Evolutionary conservation across 2,113 vertebrate species (phyloP).

Genomic region (Cairina moschata): DNA sequence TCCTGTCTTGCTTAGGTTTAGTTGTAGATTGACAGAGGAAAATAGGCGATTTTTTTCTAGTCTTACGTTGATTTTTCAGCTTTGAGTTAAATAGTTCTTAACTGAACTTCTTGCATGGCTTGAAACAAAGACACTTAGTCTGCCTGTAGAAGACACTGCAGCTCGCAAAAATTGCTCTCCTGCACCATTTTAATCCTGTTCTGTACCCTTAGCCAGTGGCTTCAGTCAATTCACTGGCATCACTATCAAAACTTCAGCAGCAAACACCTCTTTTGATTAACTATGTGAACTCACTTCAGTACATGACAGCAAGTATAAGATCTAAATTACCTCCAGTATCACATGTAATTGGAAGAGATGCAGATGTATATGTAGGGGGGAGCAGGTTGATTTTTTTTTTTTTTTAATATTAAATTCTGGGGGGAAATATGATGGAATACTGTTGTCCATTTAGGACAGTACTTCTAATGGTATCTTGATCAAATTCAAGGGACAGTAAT

Average conservation of each 20-base stretch:
- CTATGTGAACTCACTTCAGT: not conserved
- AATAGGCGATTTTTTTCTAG: not conserved
- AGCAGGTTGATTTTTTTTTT: not conserved
- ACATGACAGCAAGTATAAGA: not conserved
- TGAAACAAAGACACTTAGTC: slow-evolving; percentile 30
- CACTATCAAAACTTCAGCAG: not conserved
- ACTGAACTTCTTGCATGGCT: not conserved
- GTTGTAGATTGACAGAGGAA: not conserved
- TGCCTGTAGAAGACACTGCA: not conserved
- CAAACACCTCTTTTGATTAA: not conserved
- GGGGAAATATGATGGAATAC: not conserved
- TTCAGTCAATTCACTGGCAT: not conserved
- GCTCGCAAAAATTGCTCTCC: not conserved
- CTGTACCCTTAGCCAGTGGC: not conserved
- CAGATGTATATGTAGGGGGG: not conserved
- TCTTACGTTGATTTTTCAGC: slow-evolving; percentile 4
- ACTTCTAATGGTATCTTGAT: not conserved
- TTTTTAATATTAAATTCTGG: fast-evolving
- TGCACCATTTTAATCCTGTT: not conserved
- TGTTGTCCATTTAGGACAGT: not conserved
- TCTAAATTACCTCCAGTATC: not conserved
- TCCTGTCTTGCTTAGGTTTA: not conserved
- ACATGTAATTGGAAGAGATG: not conserved
- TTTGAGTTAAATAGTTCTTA: slow-evolving; percentile 9
- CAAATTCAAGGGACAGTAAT: not conserved